Base-by-base conservation (phyloP, 2,113 vertebrate species). In the Oostethus manadensis region DNA sequence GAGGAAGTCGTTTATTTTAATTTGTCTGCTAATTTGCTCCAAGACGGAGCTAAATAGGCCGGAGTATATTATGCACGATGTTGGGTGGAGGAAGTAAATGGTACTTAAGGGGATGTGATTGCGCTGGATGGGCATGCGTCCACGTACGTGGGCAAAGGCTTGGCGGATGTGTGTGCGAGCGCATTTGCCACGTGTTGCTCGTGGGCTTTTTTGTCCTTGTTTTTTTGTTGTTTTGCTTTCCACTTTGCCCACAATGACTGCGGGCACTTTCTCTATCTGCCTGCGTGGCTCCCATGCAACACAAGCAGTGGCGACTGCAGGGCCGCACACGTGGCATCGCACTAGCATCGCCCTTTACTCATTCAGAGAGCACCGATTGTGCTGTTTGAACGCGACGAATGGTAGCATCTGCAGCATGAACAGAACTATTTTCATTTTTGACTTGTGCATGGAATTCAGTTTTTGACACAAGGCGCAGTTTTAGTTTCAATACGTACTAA, bases 1-100 rank as follows among this genome's bases (percentile, higher is more conserved):
- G 33, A 60, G 62, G 50, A n/a, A 50, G 65, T 74, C 29, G 68
- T 86, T 84, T 81, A 68, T 76, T 85, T 83, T 64, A 69, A 84
- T 81, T 77, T 75, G 66, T 66, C 74, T 78, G 29, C 48, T 73
- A 57, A 66, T 63, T 77, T 62, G 69, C 73, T 81, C 65, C 57
- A 69, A 66, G 47, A 75, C 68, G 62, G 55, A 62, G 57, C 72
- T 76, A 70, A 86, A 66, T 68, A 74, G 71, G 57, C 46, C 43
- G 11, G 47, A 56, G 69, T 83, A 61, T 69, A 72, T 79, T 77
- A 84, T 79, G 55, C 45, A 78, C 71, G 49, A 51, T 69, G 46
- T 64, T 70, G 53, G 68, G 70, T 64, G 48, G 56, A 70, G 43
- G 70, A 48, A 56, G 33, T 58, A 61, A 76, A 66, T 66, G 76